These are phyloP conservation scores for Rousettus madagascariensis DNA, from an alignment of 2,797 vertebrate genomes.

Conservation along the genomic window DNA sequence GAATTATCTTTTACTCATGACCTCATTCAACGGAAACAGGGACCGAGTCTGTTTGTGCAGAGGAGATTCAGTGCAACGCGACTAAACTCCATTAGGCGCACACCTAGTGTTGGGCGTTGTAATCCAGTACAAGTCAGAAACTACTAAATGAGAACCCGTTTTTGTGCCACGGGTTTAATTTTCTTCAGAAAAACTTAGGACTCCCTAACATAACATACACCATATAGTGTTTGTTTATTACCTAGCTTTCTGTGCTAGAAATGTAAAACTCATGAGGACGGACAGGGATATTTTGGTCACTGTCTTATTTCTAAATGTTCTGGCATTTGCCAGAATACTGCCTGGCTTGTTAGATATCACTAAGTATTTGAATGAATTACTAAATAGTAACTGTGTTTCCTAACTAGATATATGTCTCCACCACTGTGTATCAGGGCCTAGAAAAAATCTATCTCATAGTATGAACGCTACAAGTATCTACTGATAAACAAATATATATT, in stretches of 20 bases:
- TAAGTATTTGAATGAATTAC: background rate
- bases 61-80: background rate
- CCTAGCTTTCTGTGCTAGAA: background rate
- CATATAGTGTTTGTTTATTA: background rate
- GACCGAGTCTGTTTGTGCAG: background rate
- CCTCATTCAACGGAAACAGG: background rate
- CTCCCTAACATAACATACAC: background rate
- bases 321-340: background rate
- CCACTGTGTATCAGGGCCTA: background rate
- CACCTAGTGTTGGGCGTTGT: background rate
- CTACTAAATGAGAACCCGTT: background rate
- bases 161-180: background rate
- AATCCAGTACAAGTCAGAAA: background rate
- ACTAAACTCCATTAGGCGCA: background rate
- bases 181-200: background rate
- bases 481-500: background rate
- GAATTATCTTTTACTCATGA: slow-evolving; percentile 31
- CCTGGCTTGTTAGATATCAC: background rate
- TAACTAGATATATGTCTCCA: background rate
- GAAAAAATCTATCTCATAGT: background rate
- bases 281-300: background rate
- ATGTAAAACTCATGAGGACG: background rate
- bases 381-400: background rate
- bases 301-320: background rate
- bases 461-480: background rate